phyloP scores from a whole-genome alignment of 2,113 vertebrate species.

The Campylomormyrus tamandua region DNA sequence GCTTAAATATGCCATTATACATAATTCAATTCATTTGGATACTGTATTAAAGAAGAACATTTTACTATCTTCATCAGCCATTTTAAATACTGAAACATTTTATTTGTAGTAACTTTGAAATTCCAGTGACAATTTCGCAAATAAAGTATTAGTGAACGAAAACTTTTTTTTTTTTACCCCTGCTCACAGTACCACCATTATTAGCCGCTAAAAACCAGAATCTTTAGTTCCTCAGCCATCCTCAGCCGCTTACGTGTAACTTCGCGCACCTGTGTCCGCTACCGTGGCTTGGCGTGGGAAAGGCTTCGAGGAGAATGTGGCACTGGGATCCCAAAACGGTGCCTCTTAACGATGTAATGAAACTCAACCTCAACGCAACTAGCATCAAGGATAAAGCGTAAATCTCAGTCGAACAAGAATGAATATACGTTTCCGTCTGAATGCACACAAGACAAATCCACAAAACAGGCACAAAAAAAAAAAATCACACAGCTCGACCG shows the following conservation, averaged over 20 bases:
- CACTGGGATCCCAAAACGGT: neutral
- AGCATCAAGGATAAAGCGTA: neutral
- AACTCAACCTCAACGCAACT: neutral
- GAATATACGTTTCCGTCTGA: neutral
- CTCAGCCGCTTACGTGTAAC: neutral
- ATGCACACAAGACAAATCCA: neutral
- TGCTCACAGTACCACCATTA: neutral
- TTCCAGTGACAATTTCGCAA: neutral
- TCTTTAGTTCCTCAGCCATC: neutral
- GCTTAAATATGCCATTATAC: neutral
- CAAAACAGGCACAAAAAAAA: neutral
- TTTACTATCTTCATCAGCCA: neutral
- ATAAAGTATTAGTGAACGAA: neutral
- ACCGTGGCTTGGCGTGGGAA: neutral
- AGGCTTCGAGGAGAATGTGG: neutral
- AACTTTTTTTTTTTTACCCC: neutral
- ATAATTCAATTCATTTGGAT: neutral
- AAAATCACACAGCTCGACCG: neutral
- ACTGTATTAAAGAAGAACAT: neutral
- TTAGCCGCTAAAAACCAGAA: neutral
- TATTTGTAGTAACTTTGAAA: neutral
- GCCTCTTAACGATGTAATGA: neutral
- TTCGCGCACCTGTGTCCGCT: neutral
- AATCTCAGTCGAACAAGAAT: neutral
- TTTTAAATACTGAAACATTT: neutral